phyloP scores from a whole-genome alignment of 2,888 invertebrate genomes.

The Pseudolycoriella hygida region DNA sequence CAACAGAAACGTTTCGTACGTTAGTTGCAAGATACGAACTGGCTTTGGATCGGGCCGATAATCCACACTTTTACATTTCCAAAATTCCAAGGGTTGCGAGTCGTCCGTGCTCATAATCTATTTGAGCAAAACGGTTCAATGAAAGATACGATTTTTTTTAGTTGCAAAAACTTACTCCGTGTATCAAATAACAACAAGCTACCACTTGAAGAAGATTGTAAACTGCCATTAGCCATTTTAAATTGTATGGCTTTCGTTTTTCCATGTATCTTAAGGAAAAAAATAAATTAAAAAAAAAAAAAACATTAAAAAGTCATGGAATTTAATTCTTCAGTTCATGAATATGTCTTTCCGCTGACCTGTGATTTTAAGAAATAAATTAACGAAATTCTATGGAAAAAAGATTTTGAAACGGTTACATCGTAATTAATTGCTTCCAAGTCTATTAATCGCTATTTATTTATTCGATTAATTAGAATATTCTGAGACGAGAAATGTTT shows the following conservation, averaged over 20 bases:
- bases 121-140: neutral
- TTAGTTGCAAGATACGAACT: neutral
- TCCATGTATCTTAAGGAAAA: slow-evolving; percentile 6
- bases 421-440: too few species aligned
- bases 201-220: slow-evolving; percentile 5
- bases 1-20: slow-evolving; percentile 3
- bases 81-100: slow-evolving; percentile 2
- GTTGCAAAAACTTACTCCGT: neutral
- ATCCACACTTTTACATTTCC: slow-evolving; percentile 5
- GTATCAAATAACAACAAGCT: slow-evolving; percentile 4
- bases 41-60: neutral
- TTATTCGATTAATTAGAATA: too few species aligned
- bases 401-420: neutral
- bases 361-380: neutral
- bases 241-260: slow-evolving; percentile 4
- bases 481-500: too few species aligned
- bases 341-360: neutral
- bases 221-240: slow-evolving; percentile 3
- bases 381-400: neutral
- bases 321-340: neutral
- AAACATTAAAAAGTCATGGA: neutral
- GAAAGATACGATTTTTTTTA: neutral
- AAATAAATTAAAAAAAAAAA: neutral
- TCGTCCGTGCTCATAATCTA: neutral
- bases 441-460: too few species aligned